Conservation (phyloP, 2,888 invertebrate species). For the Helicoverpa assulta region DNA sequence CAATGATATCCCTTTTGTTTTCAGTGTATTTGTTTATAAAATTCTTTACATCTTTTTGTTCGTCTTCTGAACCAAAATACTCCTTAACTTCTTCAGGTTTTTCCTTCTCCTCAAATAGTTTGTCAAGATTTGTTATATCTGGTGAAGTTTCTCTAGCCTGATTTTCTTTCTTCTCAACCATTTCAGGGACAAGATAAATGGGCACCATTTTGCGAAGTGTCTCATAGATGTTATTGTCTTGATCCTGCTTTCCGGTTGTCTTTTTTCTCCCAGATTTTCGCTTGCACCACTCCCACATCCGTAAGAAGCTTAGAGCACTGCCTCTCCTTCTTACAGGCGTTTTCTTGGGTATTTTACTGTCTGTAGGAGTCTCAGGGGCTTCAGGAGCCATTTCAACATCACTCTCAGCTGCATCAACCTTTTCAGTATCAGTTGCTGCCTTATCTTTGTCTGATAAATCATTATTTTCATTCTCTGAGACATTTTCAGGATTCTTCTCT, state of each 20-base stretch:
- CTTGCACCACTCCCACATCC: constrained; percentile 95
- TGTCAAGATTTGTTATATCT: constrained; percentile 91
- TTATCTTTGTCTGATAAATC: constrained; percentile 85
- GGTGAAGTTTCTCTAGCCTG: constrained; percentile 89
- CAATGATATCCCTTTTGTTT: constrained; percentile 89
- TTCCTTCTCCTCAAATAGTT: constrained; percentile 90
- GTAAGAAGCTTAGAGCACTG: constrained; percentile 93
- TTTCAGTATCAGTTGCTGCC: constrained; percentile 79
- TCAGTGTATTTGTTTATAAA: constrained; percentile 91
- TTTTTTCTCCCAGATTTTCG: constrained; percentile 88
- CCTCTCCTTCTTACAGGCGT: constrained; percentile 91
- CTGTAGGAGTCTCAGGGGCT: constrained; percentile 70
- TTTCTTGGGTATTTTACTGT: constrained; percentile 85
- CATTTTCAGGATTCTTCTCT: constrained; percentile 77
- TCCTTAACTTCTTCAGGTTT: constrained; percentile 70
- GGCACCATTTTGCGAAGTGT: constrained; percentile 92
- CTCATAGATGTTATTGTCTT: constrained; percentile 92
- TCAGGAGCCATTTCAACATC: constrained; percentile 76
- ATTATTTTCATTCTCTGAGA: constrained; percentile 82
- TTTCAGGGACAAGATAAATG: constrained; percentile 86
- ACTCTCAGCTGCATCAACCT: constrained; percentile 80
- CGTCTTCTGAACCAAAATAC: constrained; percentile 92
- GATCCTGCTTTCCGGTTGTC: constrained; percentile 71
- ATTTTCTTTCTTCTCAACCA: constrained; percentile 80
- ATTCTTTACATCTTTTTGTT: constrained; percentile 91